Base-by-base conservation (phyloP, 2,888 invertebrate species). In the Trypoxylon attenuatum region DNA sequence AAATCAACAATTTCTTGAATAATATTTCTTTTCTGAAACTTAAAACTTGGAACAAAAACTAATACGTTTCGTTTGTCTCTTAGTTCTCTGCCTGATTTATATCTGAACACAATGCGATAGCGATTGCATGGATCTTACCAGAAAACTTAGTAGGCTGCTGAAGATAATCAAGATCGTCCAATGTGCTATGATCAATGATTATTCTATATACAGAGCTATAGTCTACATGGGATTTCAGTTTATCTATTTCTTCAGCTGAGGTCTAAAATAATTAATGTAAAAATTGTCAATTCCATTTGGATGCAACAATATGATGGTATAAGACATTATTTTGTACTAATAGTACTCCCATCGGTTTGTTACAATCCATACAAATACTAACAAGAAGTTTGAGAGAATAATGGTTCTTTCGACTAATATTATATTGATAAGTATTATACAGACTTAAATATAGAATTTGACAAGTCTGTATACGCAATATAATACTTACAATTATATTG, bases 121-220 rank as follows among this genome's bases (percentile, higher is more conserved):
- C n/a, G n/a, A n/a, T n/a, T n/a, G n/a, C n/a, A n/a, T n/a, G n/a
- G n/a, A n/a, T n/a, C n/a, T 76, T 71, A 87, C 86, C 84, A 67
- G 85, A 83, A 78, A 82, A 83, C 77, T 84, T 86, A 22, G 75
- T 80, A 39, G 79, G 80, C 46, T 77, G 76, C 73, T 81, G 81
- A 41, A 76, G 66, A 52, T 79, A 72, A 65, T 82, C 89, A 71
- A 89, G 88, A 78, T 90, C 83, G 75, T 90, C 90, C 82, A 87
- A 88, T 72, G 87, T 87, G 66, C 87, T 87, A 76, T 89, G 89
- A 77, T 90, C 89, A 71, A 94, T 89, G 66, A 94, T 85, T 80
- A 95, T 88, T 77, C 92, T 91, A 86, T 93, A 95, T 47, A 92
- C 90, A 67, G 91, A 89, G 52, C 95, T 96, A 86, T 90, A 94